phyloP scores from a whole-genome alignment of 2,113 vertebrate genomes.

The Grallaria varia region DNA sequence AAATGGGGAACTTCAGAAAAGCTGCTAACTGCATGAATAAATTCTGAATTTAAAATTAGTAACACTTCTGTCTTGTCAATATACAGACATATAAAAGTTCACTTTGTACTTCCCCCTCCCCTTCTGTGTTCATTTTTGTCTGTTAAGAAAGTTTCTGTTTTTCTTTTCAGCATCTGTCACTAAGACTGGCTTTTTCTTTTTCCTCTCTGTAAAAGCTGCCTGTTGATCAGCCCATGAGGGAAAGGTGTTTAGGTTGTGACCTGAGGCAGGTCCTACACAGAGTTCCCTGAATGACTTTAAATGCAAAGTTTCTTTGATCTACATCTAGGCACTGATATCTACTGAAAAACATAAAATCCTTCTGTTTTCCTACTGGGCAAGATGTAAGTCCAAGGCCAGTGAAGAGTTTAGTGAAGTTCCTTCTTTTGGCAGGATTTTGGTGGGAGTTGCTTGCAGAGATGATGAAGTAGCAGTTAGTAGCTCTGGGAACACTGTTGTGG shows the following conservation, averaged over 20 bases:
- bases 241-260: background rate
- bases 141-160: background rate
- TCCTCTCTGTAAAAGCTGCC: background rate
- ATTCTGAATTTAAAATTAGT: slow-evolving; percentile 23
- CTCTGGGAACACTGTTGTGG: background rate
- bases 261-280: background rate
- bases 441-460: background rate
- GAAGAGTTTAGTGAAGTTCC: background rate
- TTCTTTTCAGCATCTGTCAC: background rate
- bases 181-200: background rate
- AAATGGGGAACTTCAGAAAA: slow-evolving; percentile 15
- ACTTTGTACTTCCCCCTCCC: background rate
- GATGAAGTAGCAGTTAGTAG: background rate
- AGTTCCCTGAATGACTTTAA: background rate
- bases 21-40: slow-evolving; percentile 10
- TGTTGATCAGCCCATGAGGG: background rate
- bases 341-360: background rate
- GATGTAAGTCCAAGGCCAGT: background rate
- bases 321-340: background rate
- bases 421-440: background rate
- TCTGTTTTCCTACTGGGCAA: background rate
- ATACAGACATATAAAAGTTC: background rate
- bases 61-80: background rate
- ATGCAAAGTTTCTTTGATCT: background rate
- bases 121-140: background rate